Evolutionary conservation across 1,140 invertebrate species (phyloP), one percentile per base, ranked within the genome.

Genomic region (Tachypleus tridentatus): DNA sequence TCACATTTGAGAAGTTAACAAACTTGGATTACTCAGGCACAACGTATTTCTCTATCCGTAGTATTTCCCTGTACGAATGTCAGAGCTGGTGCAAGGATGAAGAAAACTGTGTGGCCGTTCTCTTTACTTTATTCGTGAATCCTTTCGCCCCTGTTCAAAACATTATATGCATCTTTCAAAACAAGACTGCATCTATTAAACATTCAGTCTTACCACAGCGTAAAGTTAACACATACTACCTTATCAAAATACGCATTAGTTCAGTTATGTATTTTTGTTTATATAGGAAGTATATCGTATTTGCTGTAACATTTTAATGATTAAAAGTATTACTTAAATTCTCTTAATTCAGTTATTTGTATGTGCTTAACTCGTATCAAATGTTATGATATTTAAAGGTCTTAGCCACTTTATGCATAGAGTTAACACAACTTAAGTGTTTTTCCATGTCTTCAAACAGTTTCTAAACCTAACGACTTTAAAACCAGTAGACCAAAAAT

Each of bases 41-140:
- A 51, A 91, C 89, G 5, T 95, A 95, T 75, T 94, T 92, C 79
- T 94, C 87, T 48, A 90, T 93, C 54, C 85, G 90, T 72, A 96
- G 95, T 77, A 80, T 95, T 49, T 91, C 91, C 5, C 78, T 96
- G 50, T 93, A 92, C 80, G 91, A 95, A 78, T 96, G 92, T 75
- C 91, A 95, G 76, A 91, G 91, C 50, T 94, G 91, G 91, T 96
- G 92, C 75, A 79, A 89, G 64, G 90, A 94, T 73, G 91, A 95
- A 73, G 83, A 86, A 0, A 90, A 93, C 71, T 96, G 92, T 74
- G 89, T 90, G 71, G 89, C 91, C 3, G 89, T 88, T 3, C 85
- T 89, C 7, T 96, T 94, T 75, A 92, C 89, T 77, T 93, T 93
- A 75, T 90, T 93, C 3, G 81, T 93, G 51, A 95, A 95, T 76